Conservation (phyloP, 2,113 vertebrate genomes). For the Dasyprocta punctata region DNA sequence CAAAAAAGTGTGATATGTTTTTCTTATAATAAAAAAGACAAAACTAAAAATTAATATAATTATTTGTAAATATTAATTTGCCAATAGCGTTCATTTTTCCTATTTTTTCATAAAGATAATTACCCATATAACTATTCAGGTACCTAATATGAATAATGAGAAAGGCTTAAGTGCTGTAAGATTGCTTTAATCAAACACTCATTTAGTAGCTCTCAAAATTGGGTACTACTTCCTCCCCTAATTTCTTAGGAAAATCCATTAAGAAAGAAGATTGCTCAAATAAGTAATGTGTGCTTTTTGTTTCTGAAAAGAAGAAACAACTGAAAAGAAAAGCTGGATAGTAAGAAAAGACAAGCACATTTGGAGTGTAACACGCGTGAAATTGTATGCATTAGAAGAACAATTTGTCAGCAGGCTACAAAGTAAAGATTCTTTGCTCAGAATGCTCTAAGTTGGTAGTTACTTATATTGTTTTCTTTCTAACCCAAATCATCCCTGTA, state of each 20-base stretch:
- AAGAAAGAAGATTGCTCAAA: slow-evolving; percentile 33
- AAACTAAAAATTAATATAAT: slow-evolving; percentile 3
- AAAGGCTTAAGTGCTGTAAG: background rate
- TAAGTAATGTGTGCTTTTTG: slow-evolving; percentile 51
- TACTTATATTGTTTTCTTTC: slow-evolving; percentile 57
- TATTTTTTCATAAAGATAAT: background rate
- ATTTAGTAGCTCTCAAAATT: slow-evolving; percentile 23
- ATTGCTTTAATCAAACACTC: slow-evolving; percentile 51
- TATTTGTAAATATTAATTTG: slow-evolving; percentile 40
- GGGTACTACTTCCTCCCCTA: background rate
- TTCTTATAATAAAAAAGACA: background rate
- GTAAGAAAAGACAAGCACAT: slow-evolving; percentile 38
- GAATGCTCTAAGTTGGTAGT: slow-evolving; percentile 68
- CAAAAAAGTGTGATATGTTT: background rate
- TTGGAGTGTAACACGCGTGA: slow-evolving; percentile 63
- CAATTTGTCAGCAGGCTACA: slow-evolving; percentile 76
- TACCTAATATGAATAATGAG: background rate
- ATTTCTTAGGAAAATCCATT: slow-evolving; percentile 4
- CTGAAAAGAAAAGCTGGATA: slow-evolving; percentile 46
- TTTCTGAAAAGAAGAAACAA: slow-evolving; percentile 50
- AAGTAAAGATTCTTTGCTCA: slow-evolving; percentile 73
- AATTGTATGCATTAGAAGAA: slow-evolving; percentile 71
- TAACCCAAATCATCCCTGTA: slow-evolving; percentile 34
- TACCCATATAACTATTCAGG: background rate
- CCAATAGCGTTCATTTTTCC: background rate